Percentiles rank a stretch among this genome's conserved stretches.
phyloP scores from a whole-genome alignment of 2,797 vertebrate genomes.

The Schizopygopsis malacanthus region DNA sequence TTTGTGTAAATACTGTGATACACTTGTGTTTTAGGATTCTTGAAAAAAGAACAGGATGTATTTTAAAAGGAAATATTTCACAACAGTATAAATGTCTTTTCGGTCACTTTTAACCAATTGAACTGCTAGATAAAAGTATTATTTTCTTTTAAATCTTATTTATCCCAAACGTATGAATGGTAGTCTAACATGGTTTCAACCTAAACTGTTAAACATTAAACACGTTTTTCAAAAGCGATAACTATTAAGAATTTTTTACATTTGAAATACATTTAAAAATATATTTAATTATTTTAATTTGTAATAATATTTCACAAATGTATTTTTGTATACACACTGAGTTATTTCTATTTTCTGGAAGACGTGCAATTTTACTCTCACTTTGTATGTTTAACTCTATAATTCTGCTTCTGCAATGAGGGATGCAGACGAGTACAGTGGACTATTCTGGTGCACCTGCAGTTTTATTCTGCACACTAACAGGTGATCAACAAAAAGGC shows the following conservation, averaged over 20 bases:
- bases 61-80: not conserved
- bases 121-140: not conserved
- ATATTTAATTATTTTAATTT: not conserved
- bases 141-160: not conserved
- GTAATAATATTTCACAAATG: not conserved
- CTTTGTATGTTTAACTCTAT: not conserved
- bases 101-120: not conserved
- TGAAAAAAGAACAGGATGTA: not conserved
- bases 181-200: not conserved
- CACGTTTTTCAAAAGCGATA: not conserved
- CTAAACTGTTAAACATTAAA: not conserved
- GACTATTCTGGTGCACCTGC: slow-evolving; percentile 4
- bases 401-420: not conserved
- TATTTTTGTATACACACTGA: not conserved
- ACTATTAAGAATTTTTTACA: too few species aligned
- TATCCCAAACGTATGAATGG: not conserved
- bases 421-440: not conserved
- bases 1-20: not conserved
- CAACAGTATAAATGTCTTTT: too few species aligned
- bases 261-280: not conserved
- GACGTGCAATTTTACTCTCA: not conserved
- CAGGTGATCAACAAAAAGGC: not conserved
- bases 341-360: not conserved
- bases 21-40: not conserved
- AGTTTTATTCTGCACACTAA: not conserved